Base-by-base conservation (phyloP, 2,797 vertebrate genomes). In the Tokudaia tokunoshimensis region DNA sequence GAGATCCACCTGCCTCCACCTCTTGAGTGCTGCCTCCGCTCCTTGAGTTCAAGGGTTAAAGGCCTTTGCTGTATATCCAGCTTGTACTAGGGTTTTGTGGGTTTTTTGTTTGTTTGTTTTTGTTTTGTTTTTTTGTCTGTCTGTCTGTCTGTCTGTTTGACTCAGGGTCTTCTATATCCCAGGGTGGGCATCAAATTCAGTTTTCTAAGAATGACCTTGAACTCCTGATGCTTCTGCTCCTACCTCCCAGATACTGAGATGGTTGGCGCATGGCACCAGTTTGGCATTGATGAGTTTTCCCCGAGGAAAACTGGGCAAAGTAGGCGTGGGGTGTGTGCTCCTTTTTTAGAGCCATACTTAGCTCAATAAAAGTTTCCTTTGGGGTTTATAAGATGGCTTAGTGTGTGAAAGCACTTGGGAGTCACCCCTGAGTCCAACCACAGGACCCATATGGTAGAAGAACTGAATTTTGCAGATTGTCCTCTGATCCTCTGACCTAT, bases 301-400 rank as follows among this genome's bases (percentile, higher is more conserved):
- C 8, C 9, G 41, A 22, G 41, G 83, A 55, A 63, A 55, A 26
- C 65, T 50, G 15, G 65, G 79, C 17, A 41, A 41, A 59, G 80
- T 3, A 0, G 8, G 14, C 0, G 0, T 1, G 0, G 37, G 19
- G 29, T 22, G 37, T 79, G 24, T n/a, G n/a, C 29, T 63, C 92
- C 11, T 12, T 57, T 88, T 79, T 63, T 89, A 24, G 63, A 70
- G 17, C 17, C 24, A 83, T 70, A 34, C 37, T n/a, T 79, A 87
- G 13, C 17, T 70, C 50, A 44, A 52, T 78, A 67, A 44, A 65
- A 44, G 19, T 44, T 65, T 76, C n/a, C n/a, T 61, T 31, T n/a
- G 72, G 10, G 55, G 70, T 6, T 55, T 44, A 52, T 34, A 31
- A 26, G n/a, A 61, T 6, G 6, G 26, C 82, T 67, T 29, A 55